phyloP scores from a whole-genome alignment of 2,888 invertebrate species.

The Buathra laborator region DNA sequence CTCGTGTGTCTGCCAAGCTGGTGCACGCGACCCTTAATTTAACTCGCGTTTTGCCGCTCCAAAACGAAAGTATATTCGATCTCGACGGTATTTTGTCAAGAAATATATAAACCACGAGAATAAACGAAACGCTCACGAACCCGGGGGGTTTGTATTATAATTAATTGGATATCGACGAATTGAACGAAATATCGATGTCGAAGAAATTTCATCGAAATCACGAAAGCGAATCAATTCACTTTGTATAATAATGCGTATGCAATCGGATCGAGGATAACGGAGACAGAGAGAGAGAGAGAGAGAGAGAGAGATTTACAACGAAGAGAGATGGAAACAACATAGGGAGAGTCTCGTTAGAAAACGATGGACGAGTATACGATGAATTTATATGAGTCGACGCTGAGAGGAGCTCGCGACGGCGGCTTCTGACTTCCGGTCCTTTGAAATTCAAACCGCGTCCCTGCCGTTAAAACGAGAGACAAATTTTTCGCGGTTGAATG shows the following conservation, averaged over 20 bases:
- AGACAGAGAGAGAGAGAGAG: not conserved
- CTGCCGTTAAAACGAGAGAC: constrained; percentile 67
- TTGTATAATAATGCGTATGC: constrained; percentile 35
- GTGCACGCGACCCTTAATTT: constrained; percentile 63
- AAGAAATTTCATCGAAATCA: constrained; percentile 1
- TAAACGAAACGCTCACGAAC: not conserved
- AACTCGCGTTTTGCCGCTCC: constrained; percentile 31
- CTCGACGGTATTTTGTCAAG: constrained; percentile 34
- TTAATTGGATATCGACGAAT: constrained; percentile 45
- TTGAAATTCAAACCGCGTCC: constrained; percentile 66
- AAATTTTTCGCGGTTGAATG: constrained; percentile 66
- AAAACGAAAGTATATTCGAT: not conserved
- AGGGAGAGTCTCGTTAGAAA: constrained; percentile 64
- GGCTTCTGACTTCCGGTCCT: constrained; percentile 63
- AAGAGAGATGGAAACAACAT: constrained; percentile 32
- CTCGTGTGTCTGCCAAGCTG: constrained; percentile 36
- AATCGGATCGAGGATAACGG: constrained; percentile 8
- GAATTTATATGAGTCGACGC: constrained; percentile 64
- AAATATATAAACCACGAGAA: constrained; percentile 2
- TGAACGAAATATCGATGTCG: constrained; percentile 6
- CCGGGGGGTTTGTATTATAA: constrained; percentile 39
- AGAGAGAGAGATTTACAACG: constrained; percentile 24
- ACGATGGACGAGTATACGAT: constrained; percentile 66
- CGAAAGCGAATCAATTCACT: constrained; percentile 46
- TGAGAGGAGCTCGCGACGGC: constrained; percentile 51